Base-by-base conservation (phyloP, 2,113 vertebrate genomes). In the Sapayoa aenigma region DNA sequence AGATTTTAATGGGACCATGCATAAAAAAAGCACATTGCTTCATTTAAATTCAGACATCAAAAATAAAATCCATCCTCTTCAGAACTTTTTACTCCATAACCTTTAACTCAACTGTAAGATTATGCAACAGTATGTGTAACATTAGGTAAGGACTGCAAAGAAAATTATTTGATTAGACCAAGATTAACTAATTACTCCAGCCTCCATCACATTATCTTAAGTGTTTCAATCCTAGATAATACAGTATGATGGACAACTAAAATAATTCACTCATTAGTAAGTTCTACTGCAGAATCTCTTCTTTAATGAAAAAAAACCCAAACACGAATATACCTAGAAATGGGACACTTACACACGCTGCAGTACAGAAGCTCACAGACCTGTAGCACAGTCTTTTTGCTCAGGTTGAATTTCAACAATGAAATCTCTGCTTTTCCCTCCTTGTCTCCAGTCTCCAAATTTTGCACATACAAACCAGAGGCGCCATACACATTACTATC, bases 111-210 rank as follows among this genome's bases (percentile, higher is more conserved):
- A 42, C 63, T 90, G 60, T 21, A 46, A 35, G 59, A 71, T 92
- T 92, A 93, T 41, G 76, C 65, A 95, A 92, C 46, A 13, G 13
- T 62, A 17, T 42, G 25, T 37, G 20, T 44, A 80, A 71, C 33
- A 50, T 50, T 79, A 89, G 60, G 59, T 72, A 81, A 67, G 50
- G 87, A 79, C 16, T 62, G 33, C 66, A 67, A 90, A 81, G 60
- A 80, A 94, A 94, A 84, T 69, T 0, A 84, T 52, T 94, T 87
- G 13, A 86, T 78, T 91, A 78, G 19, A 55, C 35, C 56, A 66
- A 77, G 37, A 84, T 86, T 84, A 93, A 76, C n/a, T 75, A 91
- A 82, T 90, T 92, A 84, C 44, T 89, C 52, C 49, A 75, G n/a
- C 63, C 52, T 81, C 46, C 6, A 2, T 49, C 56, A 65, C 35